Percentiles rank a stretch among this genome's conserved stretches.
These are phyloP conservation scores for Callyntrura sp. DNA, from an alignment of 2,888 invertebrate genomes.

Conservation along the genomic window DNA sequence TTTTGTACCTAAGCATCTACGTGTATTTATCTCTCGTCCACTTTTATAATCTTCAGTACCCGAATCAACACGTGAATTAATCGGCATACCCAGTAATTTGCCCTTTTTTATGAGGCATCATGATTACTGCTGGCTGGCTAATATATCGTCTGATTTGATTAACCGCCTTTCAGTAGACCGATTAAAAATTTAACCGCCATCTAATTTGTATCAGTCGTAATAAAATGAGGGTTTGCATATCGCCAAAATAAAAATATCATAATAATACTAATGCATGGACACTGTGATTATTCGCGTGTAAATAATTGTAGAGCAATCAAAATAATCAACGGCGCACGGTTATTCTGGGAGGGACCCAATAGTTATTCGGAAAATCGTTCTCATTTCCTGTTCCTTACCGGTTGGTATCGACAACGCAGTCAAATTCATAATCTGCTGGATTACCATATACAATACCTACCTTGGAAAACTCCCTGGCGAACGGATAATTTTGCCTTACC, in stretches of 20 bases:
- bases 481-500: no score
- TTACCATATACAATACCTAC: background rate
- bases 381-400: background rate
- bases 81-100: no score
- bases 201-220: background rate
- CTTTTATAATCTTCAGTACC: no score
- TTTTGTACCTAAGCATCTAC: no score
- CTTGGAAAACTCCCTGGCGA: no score
- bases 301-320: conserved; percentile 19
- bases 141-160: background rate
- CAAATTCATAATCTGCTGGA: background rate
- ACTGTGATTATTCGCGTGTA: background rate
- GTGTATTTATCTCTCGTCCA: no score
- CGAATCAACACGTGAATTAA: no score
- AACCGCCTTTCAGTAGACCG: no score
- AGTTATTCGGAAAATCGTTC: background rate
- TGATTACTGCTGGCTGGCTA: no score
- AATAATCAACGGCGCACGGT: background rate
- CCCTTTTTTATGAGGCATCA: background rate
- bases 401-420: background rate
- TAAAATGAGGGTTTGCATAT: background rate
- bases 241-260: no score
- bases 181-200: background rate
- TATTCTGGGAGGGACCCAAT: background rate
- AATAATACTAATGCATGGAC: no score